Base-by-base conservation (phyloP, 2,888 invertebrate genomes). In the Papilio demoleus region DNA sequence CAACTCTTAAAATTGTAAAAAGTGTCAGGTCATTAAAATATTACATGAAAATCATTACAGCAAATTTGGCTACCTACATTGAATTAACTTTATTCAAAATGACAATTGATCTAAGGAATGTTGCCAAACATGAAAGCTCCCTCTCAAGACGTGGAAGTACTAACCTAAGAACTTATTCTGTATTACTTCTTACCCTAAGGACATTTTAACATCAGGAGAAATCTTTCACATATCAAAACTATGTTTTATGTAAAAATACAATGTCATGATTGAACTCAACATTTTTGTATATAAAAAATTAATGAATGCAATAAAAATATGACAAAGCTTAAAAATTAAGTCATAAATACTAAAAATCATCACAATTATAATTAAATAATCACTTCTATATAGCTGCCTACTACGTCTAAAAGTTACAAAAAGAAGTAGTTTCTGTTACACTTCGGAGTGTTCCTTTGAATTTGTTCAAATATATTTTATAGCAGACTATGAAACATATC, bases 61-160 rank as follows among this genome's bases (percentile, higher is more conserved):
- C 81, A 82, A 83, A 86, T 88, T 90, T 90, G 78, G 85, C 90
- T 90, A 90, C 76, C 90, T 90, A 91, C 85, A 79, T 79, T 84
- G 82, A 82, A 76, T 70, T 66, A 71, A 66, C 73, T 74, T 73
- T 77, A 56, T 73, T 71, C 71, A 72, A 76, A 72, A 74, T 71
- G 71, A 73, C 67, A 76, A 72, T 73, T 74, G 72, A 70, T 75
- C 74, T 69, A 75, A 76, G 75, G 77, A 78, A 78, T 77, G 75
- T 78, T 71, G 70, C 72, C 74, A 73, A 69, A 65, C 64, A 59
- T 63, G 66, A 50, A 60, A 62, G 66, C 45, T 69, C 65, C 65
- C 42, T 61, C 60, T 60, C 47, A 34, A 68, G 65, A 65, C 34
- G 60, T 65, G 59, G 59, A 50, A 65, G 65, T 65, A 60, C 50